Evolutionary conservation across 53 echinoderm and acorn worm species (phyloP).

Genomic region (Arbacia lixula): DNA sequence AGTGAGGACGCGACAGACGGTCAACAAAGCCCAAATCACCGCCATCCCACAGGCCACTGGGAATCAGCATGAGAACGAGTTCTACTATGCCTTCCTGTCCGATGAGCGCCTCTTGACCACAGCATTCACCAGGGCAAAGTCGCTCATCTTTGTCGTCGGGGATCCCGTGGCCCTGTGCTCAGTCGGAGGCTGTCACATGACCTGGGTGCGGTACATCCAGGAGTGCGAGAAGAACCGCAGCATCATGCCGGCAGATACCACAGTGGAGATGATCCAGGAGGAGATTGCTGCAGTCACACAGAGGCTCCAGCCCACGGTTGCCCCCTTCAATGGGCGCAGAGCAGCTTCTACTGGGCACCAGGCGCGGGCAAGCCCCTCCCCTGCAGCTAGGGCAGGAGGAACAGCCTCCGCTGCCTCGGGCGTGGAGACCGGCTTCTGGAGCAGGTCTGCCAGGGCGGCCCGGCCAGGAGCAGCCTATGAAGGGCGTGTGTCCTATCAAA

Average conservation of each 20-base stretch:
- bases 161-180: constrained; percentile 93
- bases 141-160: constrained; percentile 80
- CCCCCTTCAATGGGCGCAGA: constrained; percentile 62
- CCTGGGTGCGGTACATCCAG: constrained; percentile 82
- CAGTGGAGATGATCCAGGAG: constrained; percentile 74
- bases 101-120: constrained; percentile 92
- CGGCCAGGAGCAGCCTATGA: background rate
- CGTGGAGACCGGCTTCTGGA: constrained; percentile 19
- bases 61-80: constrained; percentile 74
- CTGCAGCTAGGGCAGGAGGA: constrained; percentile 17
- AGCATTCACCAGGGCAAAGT: constrained; percentile 91
- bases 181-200: constrained; percentile 80
- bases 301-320: constrained; percentile 80
- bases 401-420: constrained; percentile 26
- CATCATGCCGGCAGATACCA: constrained; percentile 72
- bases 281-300: constrained; percentile 82
- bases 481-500: background rate
- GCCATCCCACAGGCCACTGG: constrained; percentile 52
- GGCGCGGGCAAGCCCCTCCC: background rate
- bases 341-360: background rate
- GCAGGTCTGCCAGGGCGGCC: constrained; percentile 1
- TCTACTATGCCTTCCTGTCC: constrained; percentile 92
- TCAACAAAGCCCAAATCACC: constrained; percentile 77
- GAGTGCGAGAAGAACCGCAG: constrained; percentile 86
- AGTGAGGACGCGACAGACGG: constrained; percentile 76